Percentiles rank a stretch among this genome's conserved stretches.
Conservation (phyloP, 2,888 invertebrate genomes). For the Plebejus argus region DNA sequence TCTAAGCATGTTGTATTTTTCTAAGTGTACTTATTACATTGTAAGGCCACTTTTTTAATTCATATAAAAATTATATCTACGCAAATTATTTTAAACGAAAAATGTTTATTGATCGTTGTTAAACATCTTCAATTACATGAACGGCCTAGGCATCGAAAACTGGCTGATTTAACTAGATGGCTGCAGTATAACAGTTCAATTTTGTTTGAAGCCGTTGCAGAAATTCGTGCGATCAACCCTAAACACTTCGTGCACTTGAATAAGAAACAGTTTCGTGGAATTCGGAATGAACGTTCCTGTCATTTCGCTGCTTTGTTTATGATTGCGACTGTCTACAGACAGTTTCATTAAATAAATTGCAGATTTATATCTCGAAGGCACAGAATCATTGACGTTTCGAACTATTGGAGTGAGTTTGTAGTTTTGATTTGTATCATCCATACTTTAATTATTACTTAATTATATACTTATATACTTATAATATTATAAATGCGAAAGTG, state of each 20-base stretch:
- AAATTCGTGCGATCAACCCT: conserved; percentile 7
- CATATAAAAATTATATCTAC: no score
- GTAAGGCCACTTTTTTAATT: not conserved
- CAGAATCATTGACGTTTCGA: not conserved
- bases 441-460: no score
- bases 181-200: not conserved
- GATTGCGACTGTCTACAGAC: conserved; percentile 1
- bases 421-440: not conserved
- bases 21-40: no score
- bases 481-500: no score
- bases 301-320: not conserved
- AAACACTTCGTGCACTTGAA: conserved; percentile 23
- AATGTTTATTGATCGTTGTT: not conserved
- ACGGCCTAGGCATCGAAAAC: no score
- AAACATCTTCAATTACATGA: no score
- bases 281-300: conserved; percentile 9
- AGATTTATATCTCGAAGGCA: not conserved
- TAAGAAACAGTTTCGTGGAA: conserved; percentile 28
- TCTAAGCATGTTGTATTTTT: not conserved
- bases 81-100: not conserved
- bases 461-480: no score
- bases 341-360: conserved; percentile 5
- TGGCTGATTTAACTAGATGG: not conserved
- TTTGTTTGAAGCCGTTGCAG: not conserved
- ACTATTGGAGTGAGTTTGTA: not conserved